phyloP scores from a whole-genome alignment of 2,888 invertebrate species.

The Mycogona germanica region DNA sequence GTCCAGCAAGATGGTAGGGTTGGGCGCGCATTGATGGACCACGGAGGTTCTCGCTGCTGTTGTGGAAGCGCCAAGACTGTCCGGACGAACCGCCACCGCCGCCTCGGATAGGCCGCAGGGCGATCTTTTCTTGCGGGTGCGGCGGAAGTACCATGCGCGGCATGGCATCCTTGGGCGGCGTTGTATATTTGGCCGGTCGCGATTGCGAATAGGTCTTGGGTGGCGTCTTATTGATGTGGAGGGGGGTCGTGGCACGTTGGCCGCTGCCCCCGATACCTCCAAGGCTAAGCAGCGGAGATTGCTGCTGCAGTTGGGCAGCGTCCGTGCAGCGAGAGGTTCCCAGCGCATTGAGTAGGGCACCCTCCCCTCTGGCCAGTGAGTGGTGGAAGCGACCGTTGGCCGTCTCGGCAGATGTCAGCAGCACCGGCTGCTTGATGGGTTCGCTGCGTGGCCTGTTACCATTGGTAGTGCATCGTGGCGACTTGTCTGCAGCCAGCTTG shows the following conservation, averaged over 20 bases:
- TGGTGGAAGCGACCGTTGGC: background rate
- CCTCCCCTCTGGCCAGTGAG: constrained; percentile 2
- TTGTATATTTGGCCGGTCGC: constrained; percentile 21
- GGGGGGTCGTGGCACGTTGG: background rate
- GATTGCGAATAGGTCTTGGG: constrained; percentile 24
- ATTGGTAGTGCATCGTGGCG: too few relatives aligned
- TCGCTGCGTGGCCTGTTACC: constrained; percentile 16
- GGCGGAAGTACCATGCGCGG: background rate
- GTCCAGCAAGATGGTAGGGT: constrained; percentile 13
- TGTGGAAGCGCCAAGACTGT: constrained; percentile 7
- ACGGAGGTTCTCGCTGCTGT: constrained; percentile 19
- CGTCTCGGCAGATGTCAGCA: background rate
- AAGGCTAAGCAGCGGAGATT: background rate
- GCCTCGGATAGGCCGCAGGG: constrained; percentile 1
- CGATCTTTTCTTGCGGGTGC: constrained; percentile 4
- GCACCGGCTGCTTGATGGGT: constrained; percentile 7
- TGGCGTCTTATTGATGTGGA: constrained; percentile 20
- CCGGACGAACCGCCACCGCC: constrained; percentile 7
- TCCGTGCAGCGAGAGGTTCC: too few relatives aligned
- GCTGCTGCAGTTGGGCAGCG: background rate
- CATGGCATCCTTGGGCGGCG: constrained; percentile 17
- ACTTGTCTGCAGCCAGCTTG: too few relatives aligned
- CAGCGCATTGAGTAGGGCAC: background rate
- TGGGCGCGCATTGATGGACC: constrained; percentile 7
- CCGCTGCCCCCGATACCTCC: background rate